Evolutionary conservation across 2,113 vertebrate species (phyloP), one percentile per base, ranked within the genome.

Genomic region (Caracal caracal): DNA sequence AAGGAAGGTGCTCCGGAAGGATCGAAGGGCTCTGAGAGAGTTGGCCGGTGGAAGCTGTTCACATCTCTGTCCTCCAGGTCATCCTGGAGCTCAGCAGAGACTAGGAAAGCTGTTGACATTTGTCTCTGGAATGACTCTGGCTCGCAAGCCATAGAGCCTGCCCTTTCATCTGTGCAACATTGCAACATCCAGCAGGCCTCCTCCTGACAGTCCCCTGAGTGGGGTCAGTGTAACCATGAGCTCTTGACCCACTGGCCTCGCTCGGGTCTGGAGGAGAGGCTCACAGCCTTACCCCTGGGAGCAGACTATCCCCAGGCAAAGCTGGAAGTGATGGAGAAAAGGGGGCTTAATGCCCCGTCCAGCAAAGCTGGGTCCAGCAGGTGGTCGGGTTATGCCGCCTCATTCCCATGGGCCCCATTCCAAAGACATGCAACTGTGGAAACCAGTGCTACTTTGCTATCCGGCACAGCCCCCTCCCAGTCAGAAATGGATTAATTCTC

Each of bases 151-250:
- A 47, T 0, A 0, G 26, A 40, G 51, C 81, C 87, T 88, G 47
- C 76, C 80, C 78, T 97, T 96, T 86, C 81, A 94, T 97, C 93
- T 91, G 78, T 63, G 63, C 47, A 93, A 65, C 53, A 80, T 97
- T 95, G 83, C 78, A 40, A 92, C 93, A 97, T 43, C 53, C 28
- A 56, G 24, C 43, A 76, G 87, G 35, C 81, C 75, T 96, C 81
- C 79, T 89, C 61, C 61, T 47, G 43, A 73, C 61, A 53, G 70
- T 93, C 43, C 89, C 59, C 83, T 40, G 59, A 83, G 71, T 30
- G 0, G 73, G 75, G 73, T 35, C 22, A 71, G 40, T 88, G 47
- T 88, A 85, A 43, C 53, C 19, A 19, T 66, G 65, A 83, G 83
- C 94, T 59, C 80, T 96, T 81, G 93, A 93, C 78, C 59, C 3